Conservation (phyloP, 2,113 vertebrate species). For the Triplophysa dalaica region DNA sequence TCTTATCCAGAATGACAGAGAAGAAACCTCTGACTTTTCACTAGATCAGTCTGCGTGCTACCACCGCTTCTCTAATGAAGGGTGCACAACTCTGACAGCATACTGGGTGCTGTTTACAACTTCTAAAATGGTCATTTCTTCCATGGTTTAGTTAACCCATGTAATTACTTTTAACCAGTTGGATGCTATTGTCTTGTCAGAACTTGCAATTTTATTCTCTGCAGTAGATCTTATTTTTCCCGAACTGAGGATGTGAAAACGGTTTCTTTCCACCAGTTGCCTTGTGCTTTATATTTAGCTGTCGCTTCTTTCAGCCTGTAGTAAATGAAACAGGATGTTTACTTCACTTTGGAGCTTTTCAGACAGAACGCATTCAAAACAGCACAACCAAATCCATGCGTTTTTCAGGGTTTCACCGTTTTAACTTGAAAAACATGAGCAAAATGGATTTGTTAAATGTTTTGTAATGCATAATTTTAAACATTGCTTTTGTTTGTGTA, state of each 20-base stretch:
- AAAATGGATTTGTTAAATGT: too few species aligned
- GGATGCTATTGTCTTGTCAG: slow-evolving; percentile 37
- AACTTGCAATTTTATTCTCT: slow-evolving; percentile 35
- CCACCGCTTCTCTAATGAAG: slow-evolving; percentile 37
- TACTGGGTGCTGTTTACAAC: slow-evolving; percentile 30
- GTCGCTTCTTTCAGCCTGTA: background rate
- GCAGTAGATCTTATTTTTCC: slow-evolving; percentile 26
- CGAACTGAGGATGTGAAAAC: background rate
- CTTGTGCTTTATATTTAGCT: background rate
- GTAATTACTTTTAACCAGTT: slow-evolving; percentile 40
- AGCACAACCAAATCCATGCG: too few species aligned
- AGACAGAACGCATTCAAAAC: background rate
- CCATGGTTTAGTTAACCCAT: slow-evolving; percentile 17
- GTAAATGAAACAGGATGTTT: slow-evolving; percentile 10
- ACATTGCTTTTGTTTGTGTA: too few species aligned
- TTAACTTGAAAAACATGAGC: too few species aligned
- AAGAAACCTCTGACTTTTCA: slow-evolving; percentile 34
- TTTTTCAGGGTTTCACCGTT: too few species aligned
- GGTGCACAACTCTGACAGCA: slow-evolving; percentile 15
- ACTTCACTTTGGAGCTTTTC: background rate
- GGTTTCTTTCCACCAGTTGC: background rate
- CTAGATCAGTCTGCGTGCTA: slow-evolving; percentile 34
- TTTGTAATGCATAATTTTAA: too few species aligned
- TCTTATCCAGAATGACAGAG: slow-evolving; percentile 47
- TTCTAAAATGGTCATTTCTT: slow-evolving; percentile 31